Percentiles rank a stretch among this genome's conserved stretches.
phyloP scores from a whole-genome alignment of 1,140 invertebrate genomes.

The Plutomurus gul region DNA sequence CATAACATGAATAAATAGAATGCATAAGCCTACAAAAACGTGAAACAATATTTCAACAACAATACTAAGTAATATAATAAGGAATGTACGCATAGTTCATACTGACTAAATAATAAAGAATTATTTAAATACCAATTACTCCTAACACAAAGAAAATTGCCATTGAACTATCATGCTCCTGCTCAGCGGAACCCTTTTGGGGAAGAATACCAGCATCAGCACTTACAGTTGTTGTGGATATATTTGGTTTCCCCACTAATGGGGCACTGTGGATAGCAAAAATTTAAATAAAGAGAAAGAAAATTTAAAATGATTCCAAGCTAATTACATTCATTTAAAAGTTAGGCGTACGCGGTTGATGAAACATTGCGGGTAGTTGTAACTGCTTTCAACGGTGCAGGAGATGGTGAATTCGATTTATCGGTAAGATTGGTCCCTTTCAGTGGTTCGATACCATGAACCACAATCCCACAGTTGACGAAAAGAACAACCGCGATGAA shows the following conservation, averaged over 20 bases:
- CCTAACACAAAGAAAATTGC: constrained; percentile 95
- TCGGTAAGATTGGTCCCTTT: neutral
- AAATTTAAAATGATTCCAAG: neutral
- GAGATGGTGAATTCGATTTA: neutral
- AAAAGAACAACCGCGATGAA: neutral
- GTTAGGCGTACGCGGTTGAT: too few species aligned
- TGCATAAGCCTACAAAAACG: constrained; percentile 73
- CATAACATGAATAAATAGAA: constrained; percentile 91
- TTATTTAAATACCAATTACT: constrained; percentile 68
- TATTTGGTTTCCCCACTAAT: constrained; percentile 9
- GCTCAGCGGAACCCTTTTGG: constrained; percentile 81
- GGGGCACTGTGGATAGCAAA: neutral
- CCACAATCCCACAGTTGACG: too few species aligned
- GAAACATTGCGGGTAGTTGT: neutral
- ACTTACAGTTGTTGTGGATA: constrained; percentile 1
- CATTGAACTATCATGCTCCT: constrained; percentile 94
- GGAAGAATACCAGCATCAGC: constrained; percentile 65
- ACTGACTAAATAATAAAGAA: constrained; percentile 24
- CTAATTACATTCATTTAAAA: neutral
- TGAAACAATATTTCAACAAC: constrained; percentile 31
- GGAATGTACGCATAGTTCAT: constrained; percentile 4
- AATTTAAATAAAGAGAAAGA: neutral
- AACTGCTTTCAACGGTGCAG: neutral
- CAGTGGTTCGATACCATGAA: too few species aligned
- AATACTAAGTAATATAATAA: neutral